These are phyloP conservation scores for Drosophila kanekoi DNA, from an alignment of 2,888 invertebrate species.

Conservation along the genomic window DNA sequence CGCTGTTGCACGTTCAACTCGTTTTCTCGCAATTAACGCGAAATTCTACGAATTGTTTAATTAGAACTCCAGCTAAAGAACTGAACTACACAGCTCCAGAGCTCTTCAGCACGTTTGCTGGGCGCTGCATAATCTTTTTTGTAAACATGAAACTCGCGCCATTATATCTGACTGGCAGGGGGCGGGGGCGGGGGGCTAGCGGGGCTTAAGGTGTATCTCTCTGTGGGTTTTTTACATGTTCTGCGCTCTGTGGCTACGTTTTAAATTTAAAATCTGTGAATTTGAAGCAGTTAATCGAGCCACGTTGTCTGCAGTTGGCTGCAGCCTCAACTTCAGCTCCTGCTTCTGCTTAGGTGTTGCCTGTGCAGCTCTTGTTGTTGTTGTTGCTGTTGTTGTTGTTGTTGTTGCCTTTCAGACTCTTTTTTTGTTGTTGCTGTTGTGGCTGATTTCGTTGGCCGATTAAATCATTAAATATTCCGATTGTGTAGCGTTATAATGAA, in stretches of 20 bases:
- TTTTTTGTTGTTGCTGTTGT: conserved; percentile 37
- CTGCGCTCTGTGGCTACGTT: conserved; percentile 67
- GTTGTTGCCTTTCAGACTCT: conserved; percentile 42
- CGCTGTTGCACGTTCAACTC: conserved; percentile 77
- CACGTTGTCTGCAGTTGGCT: conserved; percentile 63
- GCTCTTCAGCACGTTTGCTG: conserved; percentile 68
- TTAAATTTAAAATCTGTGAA: conserved; percentile 83
- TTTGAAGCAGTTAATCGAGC: conserved; percentile 83
- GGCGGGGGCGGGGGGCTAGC: background rate
- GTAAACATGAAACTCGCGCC: conserved; percentile 84
- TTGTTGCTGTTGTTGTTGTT: conserved; percentile 37
- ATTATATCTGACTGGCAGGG: conserved; percentile 73
- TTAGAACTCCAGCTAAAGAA: conserved; percentile 80
- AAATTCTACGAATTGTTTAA: conserved; percentile 86
- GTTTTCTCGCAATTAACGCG: conserved; percentile 85
- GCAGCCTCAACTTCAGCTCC: conserved; percentile 19
- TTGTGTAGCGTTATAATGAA: conserved; percentile 85
- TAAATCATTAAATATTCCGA: conserved; percentile 85
- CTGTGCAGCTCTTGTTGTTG: conserved; percentile 30
- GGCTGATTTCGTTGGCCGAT: conserved; percentile 72
- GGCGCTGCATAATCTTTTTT: conserved; percentile 81
- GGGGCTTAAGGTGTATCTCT: conserved; percentile 24
- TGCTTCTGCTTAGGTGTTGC: conserved; percentile 72
- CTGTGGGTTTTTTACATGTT: conserved; percentile 47
- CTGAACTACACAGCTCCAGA: conserved; percentile 30